Base-by-base conservation (phyloP, 2,113 vertebrate genomes). In the Proteles cristata region DNA sequence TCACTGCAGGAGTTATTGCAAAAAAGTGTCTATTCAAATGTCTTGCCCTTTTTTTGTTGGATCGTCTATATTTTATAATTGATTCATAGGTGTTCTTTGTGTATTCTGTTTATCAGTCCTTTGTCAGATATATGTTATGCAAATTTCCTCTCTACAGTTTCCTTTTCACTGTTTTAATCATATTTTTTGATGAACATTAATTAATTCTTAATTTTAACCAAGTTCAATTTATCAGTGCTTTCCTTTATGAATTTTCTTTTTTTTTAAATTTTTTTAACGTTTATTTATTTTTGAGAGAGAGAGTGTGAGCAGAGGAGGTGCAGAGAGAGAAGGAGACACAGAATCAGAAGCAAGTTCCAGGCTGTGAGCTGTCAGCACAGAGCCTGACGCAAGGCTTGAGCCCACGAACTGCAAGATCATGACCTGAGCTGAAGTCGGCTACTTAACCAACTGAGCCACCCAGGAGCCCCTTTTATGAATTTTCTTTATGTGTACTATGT, bases 211-310 rank as follows among this genome's bases (percentile, higher is more conserved):
- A 71, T 83, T 93, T 84, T 93, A 88, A 84, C 8, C 26, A 88
- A 88, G 31, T 84, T 28, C 6, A 68, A 33, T 61, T 95, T 93
- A 31, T 88, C 43, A 93, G 7, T 77, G 15, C 68, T 80, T 94
- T 92, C 11, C 11, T 85, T 79, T 33, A 77, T 77, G n/a, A 14
- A 88, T 83, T 95, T 88, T n/a, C 33, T 79, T 92, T 82, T 83
- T 83, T 88, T n/a, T 39, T 39, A 39, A 39, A 39, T 39, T 39
- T 39, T 39, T 39, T 39, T 39, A 39, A 39, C 39, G 39, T 39
- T 39, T 39, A 39, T 39, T 39, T 39, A 39, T 39, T 39, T 39
- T 39, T 39, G 39, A 39, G 39, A 39, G 39, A 39, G 3, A 39
- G 39, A 39, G 39, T 39, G 39, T 39, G 39, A 39, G 39, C 39